phyloP scores from a whole-genome alignment of 2,113 vertebrate species.

The Indicator indicator region DNA sequence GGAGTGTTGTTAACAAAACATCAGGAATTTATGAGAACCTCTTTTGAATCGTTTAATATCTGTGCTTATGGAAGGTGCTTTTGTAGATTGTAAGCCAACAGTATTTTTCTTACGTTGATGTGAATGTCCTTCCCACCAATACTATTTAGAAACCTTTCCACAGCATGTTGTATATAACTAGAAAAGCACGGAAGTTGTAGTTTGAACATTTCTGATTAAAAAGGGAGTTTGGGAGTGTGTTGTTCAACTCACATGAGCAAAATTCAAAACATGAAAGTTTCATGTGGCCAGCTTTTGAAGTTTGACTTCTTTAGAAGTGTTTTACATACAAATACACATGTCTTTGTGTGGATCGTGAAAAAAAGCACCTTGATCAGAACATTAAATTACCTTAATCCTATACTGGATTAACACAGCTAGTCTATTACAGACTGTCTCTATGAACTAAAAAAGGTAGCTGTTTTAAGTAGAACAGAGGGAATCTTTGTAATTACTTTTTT shows the following conservation, averaged over 20 bases:
- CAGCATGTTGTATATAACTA: background rate
- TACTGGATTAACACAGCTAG: background rate
- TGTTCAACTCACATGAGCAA: background rate
- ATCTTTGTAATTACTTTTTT: background rate
- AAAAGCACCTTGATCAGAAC: background rate
- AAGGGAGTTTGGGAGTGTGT: background rate
- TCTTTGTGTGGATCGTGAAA: background rate
- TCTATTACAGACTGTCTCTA: background rate
- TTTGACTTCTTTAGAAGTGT: background rate
- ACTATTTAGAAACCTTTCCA: background rate
- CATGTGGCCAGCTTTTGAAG: background rate
- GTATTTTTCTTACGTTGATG: background rate
- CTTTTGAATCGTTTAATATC: background rate
- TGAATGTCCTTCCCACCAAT: background rate
- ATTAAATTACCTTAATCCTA: background rate
- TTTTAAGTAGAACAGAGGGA: background rate
- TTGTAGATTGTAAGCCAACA: background rate
- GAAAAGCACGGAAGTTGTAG: background rate
- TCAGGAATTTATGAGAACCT: background rate
- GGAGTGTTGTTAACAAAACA: background rate
- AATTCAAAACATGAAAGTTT: conserved; percentile 4
- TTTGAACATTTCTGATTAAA: background rate
- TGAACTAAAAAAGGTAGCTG: background rate
- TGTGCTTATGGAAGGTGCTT: background rate
- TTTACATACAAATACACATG: background rate